Percentiles rank a stretch among this genome's conserved stretches.
phyloP scores from a whole-genome alignment of 2,113 vertebrate genomes.

The Leuciscus idus region DNA sequence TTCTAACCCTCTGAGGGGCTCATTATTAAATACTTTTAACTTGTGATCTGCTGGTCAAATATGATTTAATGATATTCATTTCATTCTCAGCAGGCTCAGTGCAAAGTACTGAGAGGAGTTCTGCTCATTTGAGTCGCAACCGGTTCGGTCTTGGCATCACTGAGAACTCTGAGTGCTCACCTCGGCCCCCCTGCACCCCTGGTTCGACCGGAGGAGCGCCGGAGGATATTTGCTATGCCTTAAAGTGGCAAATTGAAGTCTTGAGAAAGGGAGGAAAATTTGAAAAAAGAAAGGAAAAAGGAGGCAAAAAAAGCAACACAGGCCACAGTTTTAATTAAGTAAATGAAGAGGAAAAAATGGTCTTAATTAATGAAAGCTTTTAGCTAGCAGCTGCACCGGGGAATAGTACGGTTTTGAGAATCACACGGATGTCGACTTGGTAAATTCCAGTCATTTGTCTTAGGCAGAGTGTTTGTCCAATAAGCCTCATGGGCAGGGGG shows the following conservation, averaged over 20 bases:
- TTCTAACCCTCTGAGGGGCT: conserved; percentile 60
- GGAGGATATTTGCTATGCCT: conserved; percentile 35
- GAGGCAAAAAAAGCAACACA: conserved; percentile 69
- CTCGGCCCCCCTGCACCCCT: background rate
- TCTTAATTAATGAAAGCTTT: conserved; percentile 74
- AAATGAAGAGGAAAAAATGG: conserved; percentile 74
- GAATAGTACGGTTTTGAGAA: conserved; percentile 67
- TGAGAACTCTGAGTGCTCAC: conserved; percentile 42
- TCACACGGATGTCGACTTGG: conserved; percentile 68
- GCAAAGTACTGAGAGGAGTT: background rate
- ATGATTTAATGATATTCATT: conserved; percentile 52
- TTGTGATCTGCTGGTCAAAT: conserved; percentile 61
- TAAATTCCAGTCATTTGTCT: conserved; percentile 69
- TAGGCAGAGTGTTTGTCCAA: conserved; percentile 65
- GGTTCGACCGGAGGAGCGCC: background rate
- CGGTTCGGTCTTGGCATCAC: conserved; percentile 41
- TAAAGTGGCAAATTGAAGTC: conserved; percentile 49
- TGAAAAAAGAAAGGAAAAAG: conserved; percentile 63
- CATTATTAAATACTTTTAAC: conserved; percentile 64
- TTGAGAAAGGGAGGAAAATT: conserved; percentile 68
- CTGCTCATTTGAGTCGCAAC: conserved; percentile 51
- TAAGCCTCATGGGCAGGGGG: conserved; percentile 62
- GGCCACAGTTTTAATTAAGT: conserved; percentile 76
- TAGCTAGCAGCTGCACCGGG: conserved; percentile 73
- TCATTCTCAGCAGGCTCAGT: conserved; percentile 25